These are phyloP conservation scores for Apostichopus californicus DNA, from an alignment of 35 echinoderm and acorn worm genomes.

Conservation along the genomic window DNA sequence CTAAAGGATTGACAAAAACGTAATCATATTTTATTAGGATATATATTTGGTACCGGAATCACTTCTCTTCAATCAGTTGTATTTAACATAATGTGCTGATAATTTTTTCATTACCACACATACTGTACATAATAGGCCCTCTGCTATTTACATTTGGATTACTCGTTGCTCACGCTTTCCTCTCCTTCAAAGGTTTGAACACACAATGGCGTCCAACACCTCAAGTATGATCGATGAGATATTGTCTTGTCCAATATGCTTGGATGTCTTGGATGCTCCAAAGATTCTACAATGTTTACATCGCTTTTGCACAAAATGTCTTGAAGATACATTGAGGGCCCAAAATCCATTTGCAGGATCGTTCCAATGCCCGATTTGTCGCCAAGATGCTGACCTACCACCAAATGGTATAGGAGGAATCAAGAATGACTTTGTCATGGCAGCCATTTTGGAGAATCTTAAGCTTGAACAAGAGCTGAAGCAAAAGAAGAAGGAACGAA, in stretches of 20 bases:
- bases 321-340: neutral
- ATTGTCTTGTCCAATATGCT: neutral
- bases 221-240: neutral
- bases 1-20: too few relatives aligned
- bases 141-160: too few relatives aligned
- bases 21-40: too few relatives aligned
- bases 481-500: neutral
- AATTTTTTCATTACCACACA: too few relatives aligned
- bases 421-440: neutral
- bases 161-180: too few relatives aligned
- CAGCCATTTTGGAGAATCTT: neutral
- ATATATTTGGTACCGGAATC: too few relatives aligned
- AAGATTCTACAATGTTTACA: conserved; percentile 11
- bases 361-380: conserved; percentile 6
- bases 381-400: neutral
- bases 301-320: conserved; percentile 5
- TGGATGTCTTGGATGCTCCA: neutral
- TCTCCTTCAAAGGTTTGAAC: too few relatives aligned
- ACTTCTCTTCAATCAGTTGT: too few relatives aligned
- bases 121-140: too few relatives aligned
- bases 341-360: neutral
- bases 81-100: too few relatives aligned
- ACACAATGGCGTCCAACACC: neutral
- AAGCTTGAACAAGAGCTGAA: neutral
- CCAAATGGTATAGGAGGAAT: neutral